Evolutionary conservation across 2,888 invertebrate genomes (phyloP), one percentile per base, ranked within the genome.

Genomic region (Megalurothrips usitatus): DNA sequence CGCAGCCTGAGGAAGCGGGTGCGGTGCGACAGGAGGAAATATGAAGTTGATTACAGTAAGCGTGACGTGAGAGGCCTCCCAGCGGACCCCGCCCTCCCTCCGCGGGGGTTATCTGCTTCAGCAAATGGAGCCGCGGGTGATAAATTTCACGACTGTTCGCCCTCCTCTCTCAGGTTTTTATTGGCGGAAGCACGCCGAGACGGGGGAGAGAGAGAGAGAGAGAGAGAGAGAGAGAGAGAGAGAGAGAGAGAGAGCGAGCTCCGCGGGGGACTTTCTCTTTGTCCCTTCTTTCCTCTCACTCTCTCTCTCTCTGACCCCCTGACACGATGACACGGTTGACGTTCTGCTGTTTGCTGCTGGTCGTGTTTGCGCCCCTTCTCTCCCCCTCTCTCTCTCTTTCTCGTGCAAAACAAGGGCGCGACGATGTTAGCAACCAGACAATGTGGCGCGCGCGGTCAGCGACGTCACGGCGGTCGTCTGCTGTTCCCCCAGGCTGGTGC

Each of bases 1-100:
- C 58, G 11, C 58, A 19, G 14, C n/a, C 58, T 58, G 6, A 19
- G 6, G 68, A 68, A 23, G 6, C n/a, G 68, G 11, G 19, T 23
- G n/a, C n/a, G 68, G 68, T 23, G 68, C 68, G 68, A 75, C 68
- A 75, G 68, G 26, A 23, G 58, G 26, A 75, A 75, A 75, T 75
- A 75, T 75, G 68, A 75, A 75, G 68, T 75, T 75, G 26, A 75
- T 75, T 75, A 75, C 68, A 12, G 23, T 26, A 26, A 75, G 12
- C 68, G 68, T 75, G 68, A 75, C 68, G 26, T 23, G 68, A 58
- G 58, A n/a, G 23, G 63, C 52, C 14, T 17, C 52, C 52, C 68
- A 8, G 8, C 52, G 12, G 52, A 14, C 19, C 52, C 19, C 52
- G 3, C 52, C 10, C 52, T 52, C 52, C 10, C 52, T 52, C 52